Conservation (phyloP, 2,113 vertebrate species). For the Dicrurus megarhynchus region DNA sequence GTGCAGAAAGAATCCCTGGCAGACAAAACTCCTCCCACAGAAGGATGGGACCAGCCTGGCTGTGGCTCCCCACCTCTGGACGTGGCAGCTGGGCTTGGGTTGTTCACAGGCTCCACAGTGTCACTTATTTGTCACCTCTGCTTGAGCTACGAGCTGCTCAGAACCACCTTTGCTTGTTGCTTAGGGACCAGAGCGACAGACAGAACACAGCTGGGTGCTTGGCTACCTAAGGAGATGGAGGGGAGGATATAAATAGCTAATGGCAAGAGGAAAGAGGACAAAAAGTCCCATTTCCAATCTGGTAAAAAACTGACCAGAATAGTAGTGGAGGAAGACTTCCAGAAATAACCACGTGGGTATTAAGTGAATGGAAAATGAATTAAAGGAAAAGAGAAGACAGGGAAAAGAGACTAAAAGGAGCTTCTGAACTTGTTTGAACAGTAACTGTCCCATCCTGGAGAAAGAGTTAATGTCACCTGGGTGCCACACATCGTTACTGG, state of each 20-base stretch:
- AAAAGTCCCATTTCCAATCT: not conserved
- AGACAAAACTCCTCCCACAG: not conserved
- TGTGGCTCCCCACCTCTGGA: not conserved
- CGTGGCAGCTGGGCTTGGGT: not conserved
- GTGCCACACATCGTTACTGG: not conserved
- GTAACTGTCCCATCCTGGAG: not conserved
- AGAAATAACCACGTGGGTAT: slow-evolving; percentile 14
- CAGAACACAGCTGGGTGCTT: slow-evolving; percentile 24
- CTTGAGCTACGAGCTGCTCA: not conserved
- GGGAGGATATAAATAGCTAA: slow-evolving; percentile 47
- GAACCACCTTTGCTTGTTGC: not conserved
- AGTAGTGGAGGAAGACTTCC: not conserved
- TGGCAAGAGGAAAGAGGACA: slow-evolving; percentile 18
- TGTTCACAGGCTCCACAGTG: not conserved
- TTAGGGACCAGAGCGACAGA: slow-evolving; percentile 31
- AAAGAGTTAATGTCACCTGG: not conserved
- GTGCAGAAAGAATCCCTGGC: not conserved
- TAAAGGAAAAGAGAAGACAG: not conserved
- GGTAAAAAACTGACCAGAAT: slow-evolving; percentile 16
- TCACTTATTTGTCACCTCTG: not conserved
- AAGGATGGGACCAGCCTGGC: not conserved
- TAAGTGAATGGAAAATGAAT: not conserved
- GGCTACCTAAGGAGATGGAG: slow-evolving; percentile 21
- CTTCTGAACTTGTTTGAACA: not conserved
- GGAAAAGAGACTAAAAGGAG: not conserved